These are phyloP conservation scores for Dipus sagitta DNA, from an alignment of 2,797 vertebrate species.

Conservation along the genomic window DNA sequence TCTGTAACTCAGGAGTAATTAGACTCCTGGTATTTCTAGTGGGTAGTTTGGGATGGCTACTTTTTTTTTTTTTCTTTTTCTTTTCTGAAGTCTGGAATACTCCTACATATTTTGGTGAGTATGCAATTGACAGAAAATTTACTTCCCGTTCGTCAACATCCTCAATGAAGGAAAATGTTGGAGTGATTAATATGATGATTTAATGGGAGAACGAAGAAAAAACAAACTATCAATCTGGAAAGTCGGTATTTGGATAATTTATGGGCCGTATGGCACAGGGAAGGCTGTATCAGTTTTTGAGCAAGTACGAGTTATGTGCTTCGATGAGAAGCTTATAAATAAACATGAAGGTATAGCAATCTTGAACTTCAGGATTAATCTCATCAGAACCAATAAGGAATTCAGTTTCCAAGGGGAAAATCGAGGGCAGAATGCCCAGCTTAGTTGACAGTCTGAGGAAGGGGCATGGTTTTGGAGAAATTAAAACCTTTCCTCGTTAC, in stretches of 20 bases:
- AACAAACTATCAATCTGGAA: slow-evolving; percentile 75
- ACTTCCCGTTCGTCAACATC: slow-evolving; percentile 79
- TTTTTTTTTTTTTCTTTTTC: slow-evolving; percentile 20
- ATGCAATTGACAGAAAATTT: slow-evolving; percentile 81
- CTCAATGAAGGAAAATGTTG: slow-evolving; percentile 78
- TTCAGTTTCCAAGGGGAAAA: slow-evolving; percentile 68
- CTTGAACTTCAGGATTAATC: slow-evolving; percentile 76
- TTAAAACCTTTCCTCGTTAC: slow-evolving; percentile 2
- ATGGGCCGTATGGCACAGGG: slow-evolving; percentile 63
- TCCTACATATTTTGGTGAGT: slow-evolving; percentile 79
- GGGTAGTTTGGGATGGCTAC: slow-evolving; percentile 67
- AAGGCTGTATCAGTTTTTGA: slow-evolving; percentile 67
- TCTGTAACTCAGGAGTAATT: slow-evolving; percentile 76
- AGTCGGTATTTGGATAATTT: slow-evolving; percentile 78
- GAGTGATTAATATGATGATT: slow-evolving; percentile 80
- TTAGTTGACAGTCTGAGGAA: slow-evolving; percentile 3
- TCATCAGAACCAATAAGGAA: slow-evolving; percentile 64
- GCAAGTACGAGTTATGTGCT: slow-evolving; percentile 63
- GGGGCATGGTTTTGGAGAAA: slow-evolving; percentile 11
- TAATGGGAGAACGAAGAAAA: slow-evolving; percentile 60
- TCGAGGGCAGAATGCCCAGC: slow-evolving; percentile 32
- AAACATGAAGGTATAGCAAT: slow-evolving; percentile 74
- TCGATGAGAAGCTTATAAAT: slow-evolving; percentile 79
- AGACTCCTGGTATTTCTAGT: slow-evolving; percentile 74
- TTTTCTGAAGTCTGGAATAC: slow-evolving; percentile 76